Percentiles rank a stretch among this genome's conserved stretches.
These are phyloP conservation scores for Atherinosoma microstoma DNA, from an alignment of 2,797 vertebrate species.

Conservation along the genomic window DNA sequence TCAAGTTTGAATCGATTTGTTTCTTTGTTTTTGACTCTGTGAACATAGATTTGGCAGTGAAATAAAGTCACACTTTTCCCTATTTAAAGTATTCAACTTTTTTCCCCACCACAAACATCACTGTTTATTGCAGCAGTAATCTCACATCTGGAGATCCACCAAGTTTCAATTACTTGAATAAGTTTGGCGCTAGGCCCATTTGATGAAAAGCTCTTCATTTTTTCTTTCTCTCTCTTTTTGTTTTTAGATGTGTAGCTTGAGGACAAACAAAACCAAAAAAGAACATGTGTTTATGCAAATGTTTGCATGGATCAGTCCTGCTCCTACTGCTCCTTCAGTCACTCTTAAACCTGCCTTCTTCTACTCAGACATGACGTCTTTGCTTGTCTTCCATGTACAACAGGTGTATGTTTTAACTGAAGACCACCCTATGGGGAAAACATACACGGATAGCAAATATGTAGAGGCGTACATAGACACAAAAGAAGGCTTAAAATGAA, in stretches of 20 bases:
- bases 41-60: neutral
- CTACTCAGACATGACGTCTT: slow-evolving; percentile 14
- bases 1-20: slow-evolving; percentile 6
- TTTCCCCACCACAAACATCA: slow-evolving; percentile 6
- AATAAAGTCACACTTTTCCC: neutral
- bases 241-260: neutral
- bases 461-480: slow-evolving; percentile 26
- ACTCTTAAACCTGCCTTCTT: slow-evolving; percentile 22
- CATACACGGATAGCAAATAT: slow-evolving; percentile 17
- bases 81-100: neutral
- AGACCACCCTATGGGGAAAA: slow-evolving; percentile 40
- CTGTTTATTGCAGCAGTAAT: slow-evolving; percentile 13
- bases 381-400: slow-evolving; percentile 35
- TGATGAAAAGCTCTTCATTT: slow-evolving; percentile 20
- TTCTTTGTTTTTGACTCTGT: neutral
- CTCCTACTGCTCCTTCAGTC: slow-evolving; percentile 27
- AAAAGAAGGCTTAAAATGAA: slow-evolving; percentile 50
- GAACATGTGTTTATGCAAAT: slow-evolving; percentile 5
- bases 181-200: slow-evolving; percentile 18
- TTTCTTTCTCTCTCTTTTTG: neutral
- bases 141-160: slow-evolving; percentile 23
- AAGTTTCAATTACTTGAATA: slow-evolving; percentile 14
- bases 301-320: slow-evolving; percentile 23
- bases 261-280: slow-evolving; percentile 9
- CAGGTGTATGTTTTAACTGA: slow-evolving; percentile 59